Base-by-base conservation (phyloP, 2,113 vertebrate species). In the Kobus ellipsiprymnus region DNA sequence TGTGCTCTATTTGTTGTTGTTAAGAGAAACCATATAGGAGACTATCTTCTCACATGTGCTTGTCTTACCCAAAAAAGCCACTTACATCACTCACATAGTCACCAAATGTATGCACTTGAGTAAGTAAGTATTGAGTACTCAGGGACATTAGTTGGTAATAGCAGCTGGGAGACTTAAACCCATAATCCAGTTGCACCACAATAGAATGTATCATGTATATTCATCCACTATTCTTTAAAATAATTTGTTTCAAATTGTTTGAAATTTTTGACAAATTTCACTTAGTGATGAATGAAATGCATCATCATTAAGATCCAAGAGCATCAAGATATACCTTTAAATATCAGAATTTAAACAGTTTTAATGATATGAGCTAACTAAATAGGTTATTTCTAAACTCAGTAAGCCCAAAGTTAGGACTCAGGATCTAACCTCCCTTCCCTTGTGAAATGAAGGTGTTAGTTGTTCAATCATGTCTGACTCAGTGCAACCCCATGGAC, bases 291-390 rank as follows among this genome's bases (percentile, higher is more conserved):
- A 98, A 97, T 91, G 97, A 98, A 98, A 98, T 96, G 36, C 71
- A 97, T 98, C 98, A 98, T 98, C 97, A 98, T 96, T 98, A 98
- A 98, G 97, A 95, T 98, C 93, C 87, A 96, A 97, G 97, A 98
- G 97, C 95, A 98, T 98, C 98, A 98, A 98, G 97, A 98, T 44
- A 30, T 14, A 92, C 46, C 27, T 95, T 94, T 90, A 81, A 83
- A 95, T 48, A 16, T 46, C 14, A 92, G 11, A 50, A 55, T 46
- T 87, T 64, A 52, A 88, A 93, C n/a, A 78, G 36, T 91, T 92
- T 88, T 74, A 78, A 83, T 94, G 14, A 94, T 93, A 57, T n/a
- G 17, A 59, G 12, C 12, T 93, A 91, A 81, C 33, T 48, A 92
- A 87, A 78, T 87, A 77, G 92, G 23, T 62, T 78, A 95, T 92